Evolutionary conservation across 1,140 invertebrate species (phyloP).

Genomic region (Homalodisca vitripennis): DNA sequence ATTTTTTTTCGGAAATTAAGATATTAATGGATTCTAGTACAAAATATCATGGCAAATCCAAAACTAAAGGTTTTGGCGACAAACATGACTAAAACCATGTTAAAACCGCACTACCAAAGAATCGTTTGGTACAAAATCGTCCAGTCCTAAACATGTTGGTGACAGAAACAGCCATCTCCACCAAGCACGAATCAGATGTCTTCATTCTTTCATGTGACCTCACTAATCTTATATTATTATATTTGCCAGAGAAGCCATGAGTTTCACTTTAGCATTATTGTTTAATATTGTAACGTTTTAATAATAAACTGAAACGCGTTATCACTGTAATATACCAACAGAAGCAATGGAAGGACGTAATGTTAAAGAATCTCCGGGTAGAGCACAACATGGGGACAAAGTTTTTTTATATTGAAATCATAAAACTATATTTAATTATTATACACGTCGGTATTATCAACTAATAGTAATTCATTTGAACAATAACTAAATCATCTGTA

Average conservation of each 20-base stretch:
- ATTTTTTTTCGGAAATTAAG: constrained; percentile 1
- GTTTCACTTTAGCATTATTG: neutral
- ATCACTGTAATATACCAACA: neutral
- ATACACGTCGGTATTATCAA: too few species aligned
- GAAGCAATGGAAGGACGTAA: neutral
- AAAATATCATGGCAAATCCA: neutral
- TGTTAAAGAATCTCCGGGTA: neutral
- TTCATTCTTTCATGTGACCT: constrained; percentile 2
- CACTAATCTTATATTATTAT: neutral
- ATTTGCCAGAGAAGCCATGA: neutral
- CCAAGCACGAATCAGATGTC: neutral
- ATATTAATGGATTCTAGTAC: too few species aligned
- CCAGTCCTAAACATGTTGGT: constrained; percentile 1
- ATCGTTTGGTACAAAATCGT: neutral
- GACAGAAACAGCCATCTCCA: constrained; percentile 1
- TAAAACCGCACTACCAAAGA: neutral
- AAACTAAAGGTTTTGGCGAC: neutral
- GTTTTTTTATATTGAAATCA: too few species aligned
- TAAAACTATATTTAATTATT: too few species aligned
- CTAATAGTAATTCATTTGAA: too few species aligned
- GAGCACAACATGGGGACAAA: neutral
- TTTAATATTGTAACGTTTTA: neutral
- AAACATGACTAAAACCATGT: neutral
- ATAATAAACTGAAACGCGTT: neutral
- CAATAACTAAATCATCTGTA: too few species aligned